These are phyloP conservation scores for Nemotelus nigrinus DNA, from an alignment of 2,888 invertebrate species.

Conservation along the genomic window DNA sequence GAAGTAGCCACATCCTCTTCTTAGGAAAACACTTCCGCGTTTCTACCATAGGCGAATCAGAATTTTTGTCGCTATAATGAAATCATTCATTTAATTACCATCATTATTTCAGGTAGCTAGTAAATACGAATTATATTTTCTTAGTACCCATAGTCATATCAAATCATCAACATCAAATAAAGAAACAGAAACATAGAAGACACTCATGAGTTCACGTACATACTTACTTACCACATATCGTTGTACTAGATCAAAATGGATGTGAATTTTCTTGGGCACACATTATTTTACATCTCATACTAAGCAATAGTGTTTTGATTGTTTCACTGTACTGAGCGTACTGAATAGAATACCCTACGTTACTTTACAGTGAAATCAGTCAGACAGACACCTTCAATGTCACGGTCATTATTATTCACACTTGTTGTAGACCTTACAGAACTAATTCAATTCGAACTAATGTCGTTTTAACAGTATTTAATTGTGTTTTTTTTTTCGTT, in stretches of 20 bases:
- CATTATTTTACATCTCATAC: too few relatives aligned
- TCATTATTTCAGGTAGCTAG: slow-evolving; percentile 25
- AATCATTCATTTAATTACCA: slow-evolving; percentile 4
- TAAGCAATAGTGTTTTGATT: slow-evolving; percentile 18
- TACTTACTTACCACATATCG: too few relatives aligned
- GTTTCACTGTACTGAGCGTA: slow-evolving; percentile 22
- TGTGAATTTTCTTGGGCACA: neutral
- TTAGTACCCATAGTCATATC: too few relatives aligned
- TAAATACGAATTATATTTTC: neutral
- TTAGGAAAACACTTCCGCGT: slow-evolving; percentile 13
- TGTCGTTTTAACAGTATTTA: slow-evolving; percentile 20
- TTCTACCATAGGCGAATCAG: neutral
- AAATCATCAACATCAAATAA: too few relatives aligned
- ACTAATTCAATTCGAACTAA: slow-evolving; percentile 20
- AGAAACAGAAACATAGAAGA: too few relatives aligned
- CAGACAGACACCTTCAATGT: slow-evolving; percentile 17
- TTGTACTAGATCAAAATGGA: neutral
- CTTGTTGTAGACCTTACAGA: slow-evolving; percentile 32
- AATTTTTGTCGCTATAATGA: neutral
- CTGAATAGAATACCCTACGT: neutral
- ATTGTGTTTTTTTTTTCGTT: neutral
- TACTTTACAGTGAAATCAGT: neutral
- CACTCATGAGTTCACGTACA: too few relatives aligned
- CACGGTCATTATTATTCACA: slow-evolving; percentile 28
- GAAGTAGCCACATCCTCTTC: neutral